Conservation (phyloP, 2,888 invertebrate genomes). For the Buathra laborator region DNA sequence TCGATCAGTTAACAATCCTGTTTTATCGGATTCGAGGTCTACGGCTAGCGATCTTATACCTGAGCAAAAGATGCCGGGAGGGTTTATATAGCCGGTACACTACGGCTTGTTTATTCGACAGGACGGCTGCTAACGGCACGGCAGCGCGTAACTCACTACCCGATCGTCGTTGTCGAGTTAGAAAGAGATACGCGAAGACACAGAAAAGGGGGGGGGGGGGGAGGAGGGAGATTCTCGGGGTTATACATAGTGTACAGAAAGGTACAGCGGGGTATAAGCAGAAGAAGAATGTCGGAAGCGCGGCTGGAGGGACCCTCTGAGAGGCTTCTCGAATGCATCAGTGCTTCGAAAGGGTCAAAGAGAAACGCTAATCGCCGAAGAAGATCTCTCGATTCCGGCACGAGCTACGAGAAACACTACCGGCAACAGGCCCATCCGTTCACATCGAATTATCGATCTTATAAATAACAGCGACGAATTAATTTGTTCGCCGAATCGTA, state of each 20-base stretch:
- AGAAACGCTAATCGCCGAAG: conserved; percentile 69
- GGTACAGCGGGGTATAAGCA: conserved; percentile 39
- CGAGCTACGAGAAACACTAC: conserved; percentile 43
- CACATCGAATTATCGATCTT: conserved; percentile 47
- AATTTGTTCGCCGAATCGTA: conserved; percentile 53
- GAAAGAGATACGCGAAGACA: conserved; percentile 43
- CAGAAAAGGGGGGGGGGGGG: conserved; percentile 10
- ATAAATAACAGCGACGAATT: conserved; percentile 55
- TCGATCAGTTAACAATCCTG: conserved; percentile 69
- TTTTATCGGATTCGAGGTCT: conserved; percentile 67
- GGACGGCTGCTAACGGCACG: conserved; percentile 59
- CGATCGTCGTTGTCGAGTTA: conserved; percentile 51
- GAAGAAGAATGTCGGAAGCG: conserved; percentile 63
- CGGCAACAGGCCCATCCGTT: conserved; percentile 24
- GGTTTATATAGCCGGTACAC: conserved; percentile 32
- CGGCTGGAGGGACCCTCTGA: conserved; percentile 54
- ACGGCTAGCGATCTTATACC: conserved; percentile 56
- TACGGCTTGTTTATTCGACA: conserved; percentile 66
- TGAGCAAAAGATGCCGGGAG: conserved; percentile 46
- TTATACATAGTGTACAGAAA: conserved; percentile 40
- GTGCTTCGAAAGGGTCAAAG: conserved; percentile 66
- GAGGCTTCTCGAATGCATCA: conserved; percentile 62
- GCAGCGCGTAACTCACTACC: conserved; percentile 62
- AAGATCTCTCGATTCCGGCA: conserved; percentile 56
- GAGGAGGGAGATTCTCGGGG: conserved; percentile 9